These are phyloP conservation scores for Nymphalis c-album DNA, from an alignment of 2,888 invertebrate species.

Conservation along the genomic window DNA sequence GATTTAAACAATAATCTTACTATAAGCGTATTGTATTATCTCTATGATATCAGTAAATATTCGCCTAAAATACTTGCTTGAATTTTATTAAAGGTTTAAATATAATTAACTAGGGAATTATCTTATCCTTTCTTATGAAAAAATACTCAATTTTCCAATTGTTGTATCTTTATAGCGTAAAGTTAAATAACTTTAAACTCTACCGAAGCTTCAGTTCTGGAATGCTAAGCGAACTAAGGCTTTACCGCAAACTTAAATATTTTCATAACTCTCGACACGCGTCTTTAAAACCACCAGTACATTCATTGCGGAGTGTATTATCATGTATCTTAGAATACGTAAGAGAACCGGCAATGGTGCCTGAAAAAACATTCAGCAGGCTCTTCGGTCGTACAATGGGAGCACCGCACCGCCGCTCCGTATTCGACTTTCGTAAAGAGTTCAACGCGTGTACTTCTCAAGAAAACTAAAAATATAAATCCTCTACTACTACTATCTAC, in stretches of 20 bases:
- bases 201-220: constrained; percentile 26
- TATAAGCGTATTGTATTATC: too few relatives aligned
- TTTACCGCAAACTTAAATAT: constrained; percentile 33
- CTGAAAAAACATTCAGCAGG: not conserved
- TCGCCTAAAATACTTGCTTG: not conserved
- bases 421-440: constrained; percentile 64
- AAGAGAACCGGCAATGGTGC: constrained; percentile 14
- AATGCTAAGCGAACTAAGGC: constrained; percentile 37
- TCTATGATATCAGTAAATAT: too few relatives aligned
- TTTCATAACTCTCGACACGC: not conserved
- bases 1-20: too few relatives aligned
- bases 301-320: constrained; percentile 4
- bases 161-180: not conserved
- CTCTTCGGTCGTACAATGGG: constrained; percentile 11
- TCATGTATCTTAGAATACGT: not conserved
- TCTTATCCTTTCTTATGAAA: not conserved
- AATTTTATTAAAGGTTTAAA: not conserved
- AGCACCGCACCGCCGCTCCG: not conserved
- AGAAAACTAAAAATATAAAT: constrained; percentile 18
- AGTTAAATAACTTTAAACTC: constrained; percentile 14
- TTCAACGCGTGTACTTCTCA: constrained; percentile 66
- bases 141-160: not conserved
- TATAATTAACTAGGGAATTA: not conserved
- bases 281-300: not conserved
- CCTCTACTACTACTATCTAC: constrained; percentile 24